These are phyloP conservation scores for Limonius californicus DNA, from an alignment of 1,140 invertebrate species.

Conservation along the genomic window DNA sequence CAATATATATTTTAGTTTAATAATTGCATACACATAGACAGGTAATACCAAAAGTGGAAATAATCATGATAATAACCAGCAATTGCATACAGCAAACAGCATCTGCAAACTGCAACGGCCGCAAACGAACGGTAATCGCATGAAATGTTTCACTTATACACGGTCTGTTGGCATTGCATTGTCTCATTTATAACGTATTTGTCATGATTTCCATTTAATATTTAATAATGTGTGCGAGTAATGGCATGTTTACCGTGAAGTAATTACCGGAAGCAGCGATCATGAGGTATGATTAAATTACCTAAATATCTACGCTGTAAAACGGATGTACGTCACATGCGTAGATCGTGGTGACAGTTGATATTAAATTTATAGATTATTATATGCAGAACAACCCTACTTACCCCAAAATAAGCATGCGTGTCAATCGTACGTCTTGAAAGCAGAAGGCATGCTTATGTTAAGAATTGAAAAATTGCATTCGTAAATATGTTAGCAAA, in stretches of 20 bases:
- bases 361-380: neutral
- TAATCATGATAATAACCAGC: neutral
- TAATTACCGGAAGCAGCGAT: conserved; percentile 39
- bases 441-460: no score
- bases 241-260: conserved; percentile 34
- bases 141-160: conserved; percentile 16
- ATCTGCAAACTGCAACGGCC: conserved; percentile 11
- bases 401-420: no score
- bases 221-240: conserved; percentile 24
- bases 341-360: neutral
- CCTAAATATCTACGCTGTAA: conserved; percentile 36
- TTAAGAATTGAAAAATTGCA: no score
- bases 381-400: neutral
- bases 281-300: conserved; percentile 38
- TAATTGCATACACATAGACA: no score
- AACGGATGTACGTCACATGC: conserved; percentile 21
- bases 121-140: conserved; percentile 6
- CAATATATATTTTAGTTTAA: no score
- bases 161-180: conserved; percentile 20
- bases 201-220: conserved; percentile 28
- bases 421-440: no score
- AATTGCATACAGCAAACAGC: neutral
- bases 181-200: conserved; percentile 24
- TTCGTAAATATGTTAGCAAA: no score
- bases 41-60: no score